These are phyloP conservation scores for Solea solea DNA, from an alignment of 2,113 vertebrate genomes.

Conservation along the genomic window DNA sequence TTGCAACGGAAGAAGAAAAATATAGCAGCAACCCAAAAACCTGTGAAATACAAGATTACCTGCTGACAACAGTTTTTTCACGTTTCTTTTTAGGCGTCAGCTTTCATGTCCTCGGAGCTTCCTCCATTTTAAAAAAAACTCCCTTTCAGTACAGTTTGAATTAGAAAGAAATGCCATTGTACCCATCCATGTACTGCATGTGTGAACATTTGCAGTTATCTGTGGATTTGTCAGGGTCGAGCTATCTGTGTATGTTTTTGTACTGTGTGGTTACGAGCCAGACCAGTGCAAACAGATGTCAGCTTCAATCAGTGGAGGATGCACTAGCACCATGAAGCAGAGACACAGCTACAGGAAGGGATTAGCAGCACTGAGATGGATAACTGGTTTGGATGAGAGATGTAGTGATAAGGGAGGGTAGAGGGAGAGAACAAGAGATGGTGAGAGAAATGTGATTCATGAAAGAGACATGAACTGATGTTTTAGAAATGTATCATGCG, in stretches of 20 bases:
- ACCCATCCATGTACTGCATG: background rate
- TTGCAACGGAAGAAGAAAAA: background rate
- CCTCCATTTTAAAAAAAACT: background rate
- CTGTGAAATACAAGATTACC: background rate
- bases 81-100: background rate
- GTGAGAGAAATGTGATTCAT: conserved; percentile 19
- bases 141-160: too few relatives aligned
- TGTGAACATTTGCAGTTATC: background rate
- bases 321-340: conserved; percentile 57
- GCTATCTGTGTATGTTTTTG: conserved; percentile 22
- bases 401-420: conserved; percentile 24
- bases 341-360: conserved; percentile 69
- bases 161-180: background rate
- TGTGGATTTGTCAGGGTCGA: conserved; percentile 17
- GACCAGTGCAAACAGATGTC: conserved; percentile 75
- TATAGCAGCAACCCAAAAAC: background rate
- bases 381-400: conserved; percentile 38
- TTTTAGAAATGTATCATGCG: too few relatives aligned
- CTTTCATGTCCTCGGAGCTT: background rate
- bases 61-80: background rate
- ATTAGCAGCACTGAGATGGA: conserved; percentile 65
- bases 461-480: conserved; percentile 9
- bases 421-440: conserved; percentile 4
- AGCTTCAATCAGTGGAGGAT: conserved; percentile 64
- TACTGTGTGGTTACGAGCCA: conserved; percentile 43